Evolutionary conservation across 2,888 invertebrate species (phyloP), one percentile per base, ranked within the genome.

Genomic region (Noctua pronuba): DNA sequence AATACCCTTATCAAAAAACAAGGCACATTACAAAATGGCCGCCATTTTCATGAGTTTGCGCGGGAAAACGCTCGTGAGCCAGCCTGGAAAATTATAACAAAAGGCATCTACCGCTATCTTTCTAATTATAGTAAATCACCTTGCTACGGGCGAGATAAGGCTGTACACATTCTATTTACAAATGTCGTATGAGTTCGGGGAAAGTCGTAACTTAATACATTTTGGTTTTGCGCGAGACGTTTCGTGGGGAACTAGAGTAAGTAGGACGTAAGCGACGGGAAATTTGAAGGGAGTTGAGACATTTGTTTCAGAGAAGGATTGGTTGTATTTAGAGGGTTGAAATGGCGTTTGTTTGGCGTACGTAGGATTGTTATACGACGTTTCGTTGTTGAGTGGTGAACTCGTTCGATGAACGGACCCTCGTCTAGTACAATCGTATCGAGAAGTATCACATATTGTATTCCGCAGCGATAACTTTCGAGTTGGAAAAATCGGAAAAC

Each of bases 61-160:
- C 95, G 95, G 95, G 95, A 95, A 96, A 96, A 93, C 93, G 94
- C 93, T 95, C 95, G 95, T 94, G 95, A 94, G 94, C 94, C 94
- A 92, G 95, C 95, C 96, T 95, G 96, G 95, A 96, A 96, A 96
- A 96, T 96, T 96, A 96, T 96, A 96, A 96, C 96, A 96, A 96
- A 96, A 96, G 96, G 96, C 96, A 95, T 96, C 96, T 94, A 95
- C 95, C 96, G 96, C 96, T 97, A 97, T 97, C 97, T 97, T 95
- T 96, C 96, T 97, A 97, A 97, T 97, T 97, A 97, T 96, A 95
- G 95, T 96, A 96, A 96, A 96, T 96, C 96, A 96, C 96, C 96
- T 96, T 95, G 95, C 96, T 95, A 96, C 94, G 94, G 95, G 94
- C 95, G 91, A 96, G 96, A 96, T 96, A 96, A 96, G 95, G 92